Evolutionary conservation across 2,888 invertebrate species (phyloP).

Genomic region (Elaeidobius kamerunicus): DNA sequence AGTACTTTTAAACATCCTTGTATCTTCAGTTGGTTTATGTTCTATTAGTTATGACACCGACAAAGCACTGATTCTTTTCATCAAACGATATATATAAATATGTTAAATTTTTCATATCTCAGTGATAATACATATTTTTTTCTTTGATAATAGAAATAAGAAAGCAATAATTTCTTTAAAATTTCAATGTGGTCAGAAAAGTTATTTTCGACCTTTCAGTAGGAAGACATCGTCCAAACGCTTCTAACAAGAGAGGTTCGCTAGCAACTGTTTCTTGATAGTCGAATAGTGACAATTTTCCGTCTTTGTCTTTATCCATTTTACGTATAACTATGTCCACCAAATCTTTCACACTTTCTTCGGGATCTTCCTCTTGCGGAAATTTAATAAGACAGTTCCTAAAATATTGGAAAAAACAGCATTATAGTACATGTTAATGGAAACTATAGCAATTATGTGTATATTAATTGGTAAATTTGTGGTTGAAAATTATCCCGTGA

Average conservation of each 20-base stretch:
- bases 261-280: slow-evolving; percentile 61
- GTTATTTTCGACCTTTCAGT: slow-evolving; percentile 54
- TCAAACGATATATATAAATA: too few relatives aligned
- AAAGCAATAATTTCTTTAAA: slow-evolving; percentile 16
- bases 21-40: too few relatives aligned
- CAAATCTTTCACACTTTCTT: slow-evolving; percentile 72
- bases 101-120: too few relatives aligned
- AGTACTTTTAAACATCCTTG: too few relatives aligned
- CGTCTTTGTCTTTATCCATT: slow-evolving; percentile 73
- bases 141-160: not conserved
- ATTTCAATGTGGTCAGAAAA: slow-evolving; percentile 46
- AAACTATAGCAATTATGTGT: too few relatives aligned
- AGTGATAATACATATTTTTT: too few relatives aligned
- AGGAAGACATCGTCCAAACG: slow-evolving; percentile 73
- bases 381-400: slow-evolving; percentile 60
- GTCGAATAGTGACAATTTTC: slow-evolving; percentile 66
- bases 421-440: too few relatives aligned
- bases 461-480: too few relatives aligned
- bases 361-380: slow-evolving; percentile 70
- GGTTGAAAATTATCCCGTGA: too few relatives aligned
- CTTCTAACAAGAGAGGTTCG: slow-evolving; percentile 70
- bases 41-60: too few relatives aligned
- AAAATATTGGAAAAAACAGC: slow-evolving; percentile 26
- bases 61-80: too few relatives aligned
- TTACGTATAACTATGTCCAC: slow-evolving; percentile 70